phyloP scores from a whole-genome alignment of 2,113 vertebrate species.

The Benitochromis conjunctus region DNA sequence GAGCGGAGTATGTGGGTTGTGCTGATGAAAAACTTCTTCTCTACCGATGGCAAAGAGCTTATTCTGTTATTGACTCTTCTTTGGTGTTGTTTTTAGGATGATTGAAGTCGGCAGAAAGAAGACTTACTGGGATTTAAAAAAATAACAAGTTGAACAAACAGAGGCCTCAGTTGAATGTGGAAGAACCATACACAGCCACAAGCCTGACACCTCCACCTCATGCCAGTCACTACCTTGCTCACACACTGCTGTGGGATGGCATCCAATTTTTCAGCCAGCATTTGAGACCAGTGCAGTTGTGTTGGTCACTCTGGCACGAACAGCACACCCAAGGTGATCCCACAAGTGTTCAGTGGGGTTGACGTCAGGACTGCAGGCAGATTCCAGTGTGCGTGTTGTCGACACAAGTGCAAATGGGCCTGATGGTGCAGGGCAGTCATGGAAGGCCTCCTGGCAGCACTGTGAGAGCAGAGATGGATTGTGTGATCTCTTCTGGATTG shows the following conservation, averaged over 20 bases:
- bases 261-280: not conserved
- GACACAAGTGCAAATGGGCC: not conserved
- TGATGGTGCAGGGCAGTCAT: not conserved
- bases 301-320: accelerated
- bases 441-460: not conserved
- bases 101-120: not conserved
- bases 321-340: not conserved
- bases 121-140: not conserved
- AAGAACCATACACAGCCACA: not conserved
- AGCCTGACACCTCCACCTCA: not conserved
- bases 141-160: too few relatives aligned
- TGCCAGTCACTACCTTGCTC: not conserved
- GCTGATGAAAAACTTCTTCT: not conserved
- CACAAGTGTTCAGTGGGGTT: not conserved
- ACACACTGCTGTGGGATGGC: not conserved
- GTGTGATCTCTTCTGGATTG: not conserved
- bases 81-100: not conserved
- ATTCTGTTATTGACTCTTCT: not conserved
- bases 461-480: not conserved
- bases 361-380: not conserved
- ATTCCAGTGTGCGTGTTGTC: not conserved
- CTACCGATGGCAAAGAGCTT: not conserved
- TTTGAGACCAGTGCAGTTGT: not conserved
- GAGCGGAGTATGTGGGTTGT: not conserved
- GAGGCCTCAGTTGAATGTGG: not conserved